A percentile compares a stretch with the other conserved stretches of the same genome.
These are phyloP conservation scores for Halcyon senegalensis DNA, from an alignment of 2,113 vertebrate genomes.

Conservation along the genomic window DNA sequence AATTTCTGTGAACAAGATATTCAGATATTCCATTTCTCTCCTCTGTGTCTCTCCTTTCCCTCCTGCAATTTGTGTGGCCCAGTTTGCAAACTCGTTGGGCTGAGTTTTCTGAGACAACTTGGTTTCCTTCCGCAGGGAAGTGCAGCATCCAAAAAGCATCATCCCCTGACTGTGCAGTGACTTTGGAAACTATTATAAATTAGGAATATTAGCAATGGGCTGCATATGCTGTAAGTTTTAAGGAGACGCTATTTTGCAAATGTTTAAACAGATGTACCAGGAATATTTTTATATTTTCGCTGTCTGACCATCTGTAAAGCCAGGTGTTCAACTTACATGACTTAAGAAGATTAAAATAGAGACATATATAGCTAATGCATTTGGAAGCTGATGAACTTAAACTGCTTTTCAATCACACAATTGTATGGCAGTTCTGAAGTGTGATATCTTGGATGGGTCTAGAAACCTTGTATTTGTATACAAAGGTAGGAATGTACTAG, in stretches of 20 bases:
- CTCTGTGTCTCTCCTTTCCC: neutral
- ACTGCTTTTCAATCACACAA: neutral
- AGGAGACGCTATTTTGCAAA: conserved; percentile 24
- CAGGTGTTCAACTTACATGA: conserved; percentile 5
- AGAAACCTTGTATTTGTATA: neutral
- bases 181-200: neutral
- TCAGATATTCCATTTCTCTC: neutral
- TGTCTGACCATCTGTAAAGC: conserved; percentile 43
- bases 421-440: neutral
- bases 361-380: neutral
- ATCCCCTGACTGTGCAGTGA: neutral
- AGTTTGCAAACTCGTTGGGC: neutral
- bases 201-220: neutral
- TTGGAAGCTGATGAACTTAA: neutral
- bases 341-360: conserved; percentile 11
- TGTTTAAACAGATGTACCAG: conserved; percentile 43
- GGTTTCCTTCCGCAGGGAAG: neutral
- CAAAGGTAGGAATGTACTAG: neutral
- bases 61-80: neutral
- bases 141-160: neutral
- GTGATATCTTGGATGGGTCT: neutral
- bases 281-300: conserved; percentile 28
- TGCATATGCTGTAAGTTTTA: neutral
- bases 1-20: neutral
- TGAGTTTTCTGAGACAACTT: neutral